Evolutionary conservation across 1,140 invertebrate species (phyloP), one percentile per base, ranked within the genome.

Genomic region (Ceratitis capitata): DNA sequence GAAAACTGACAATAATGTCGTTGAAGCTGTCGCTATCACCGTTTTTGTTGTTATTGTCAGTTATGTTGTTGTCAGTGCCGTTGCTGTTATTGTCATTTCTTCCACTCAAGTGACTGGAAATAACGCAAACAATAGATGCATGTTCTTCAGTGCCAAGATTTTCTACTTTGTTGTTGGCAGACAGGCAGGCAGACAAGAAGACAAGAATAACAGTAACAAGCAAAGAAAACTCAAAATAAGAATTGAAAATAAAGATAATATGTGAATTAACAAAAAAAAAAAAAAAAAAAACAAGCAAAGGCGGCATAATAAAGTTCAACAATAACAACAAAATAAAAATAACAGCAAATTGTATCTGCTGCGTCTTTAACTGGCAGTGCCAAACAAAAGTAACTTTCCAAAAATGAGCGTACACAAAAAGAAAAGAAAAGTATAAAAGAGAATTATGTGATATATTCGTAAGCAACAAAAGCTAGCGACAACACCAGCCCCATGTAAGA

Each of bases 161-260:
- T 56, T 23, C 23, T 56, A n/a, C n/a, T n/a, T 5, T 56, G 51
- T 56, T 56, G 19, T n/a, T 56, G 51, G 51, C n/a, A 56, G 51
- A 4, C n/a, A n/a, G n/a, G 51, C 19, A 19, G 5, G 9, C 56
- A 19, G 56, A 26, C 29, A 26, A 29, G 56, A 9, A 61, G 56
- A 61, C 69, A 78, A 78, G n/a, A 78, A 78, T 78, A 78, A 78
- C 69, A 78, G 39, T 78, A 78, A 78, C 35, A 78, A 61, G 23
- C 23, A 61, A 26, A 29, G n/a, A 29, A 61, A n/a, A 61, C 5
- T 26, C 5, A 61, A 61, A 61, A 61, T 26, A 19, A 56, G 19
- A 19, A 56, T 14, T n/a, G 5, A 26, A 61, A 61, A 61, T 26
- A 9, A 32, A 61, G 29, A 29, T 61, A 61, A 61, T 26, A n/a